Evolutionary conservation across 2,797 vertebrate genomes (phyloP).

Genomic region (Streptopelia turtur): DNA sequence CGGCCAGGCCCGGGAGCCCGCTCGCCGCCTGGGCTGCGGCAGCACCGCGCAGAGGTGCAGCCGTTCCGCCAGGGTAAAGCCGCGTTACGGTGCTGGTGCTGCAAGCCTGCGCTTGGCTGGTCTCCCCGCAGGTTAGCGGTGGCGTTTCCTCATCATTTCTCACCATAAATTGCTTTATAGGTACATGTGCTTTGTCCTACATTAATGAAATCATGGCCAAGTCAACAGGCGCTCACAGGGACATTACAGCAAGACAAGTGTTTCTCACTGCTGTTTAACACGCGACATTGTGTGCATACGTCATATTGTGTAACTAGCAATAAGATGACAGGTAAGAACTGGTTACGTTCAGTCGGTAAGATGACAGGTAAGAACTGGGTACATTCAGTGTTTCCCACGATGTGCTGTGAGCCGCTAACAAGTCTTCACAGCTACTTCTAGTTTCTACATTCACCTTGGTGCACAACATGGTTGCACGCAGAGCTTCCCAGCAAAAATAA

Average conservation of each 20-base stretch:
- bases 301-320: fast-evolving
- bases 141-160: not conserved
- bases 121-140: fast-evolving
- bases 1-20: not conserved
- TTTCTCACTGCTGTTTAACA: fast-evolving
- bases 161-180: fast-evolving
- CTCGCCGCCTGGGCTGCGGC: too few species aligned
- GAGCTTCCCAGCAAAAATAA: not conserved
- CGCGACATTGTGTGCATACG: fast-evolving
- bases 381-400: fast-evolving
- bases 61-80: fast-evolving
- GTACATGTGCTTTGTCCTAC: fast-evolving
- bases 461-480: fast-evolving
- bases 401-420: fast-evolving
- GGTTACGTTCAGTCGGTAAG: too few species aligned
- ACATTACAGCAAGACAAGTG: fast-evolving
- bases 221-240: fast-evolving
- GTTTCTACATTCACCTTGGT: fast-evolving
- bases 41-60: fast-evolving
- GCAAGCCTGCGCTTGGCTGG: fast-evolving
- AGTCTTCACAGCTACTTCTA: fast-evolving
- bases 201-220: fast-evolving
- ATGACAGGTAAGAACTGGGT: fast-evolving
- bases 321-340: too few species aligned
- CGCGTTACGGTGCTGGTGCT: fast-evolving